Evolutionary conservation across 2,113 vertebrate genomes (phyloP).

Genomic region (Varanus komodoensis): DNA sequence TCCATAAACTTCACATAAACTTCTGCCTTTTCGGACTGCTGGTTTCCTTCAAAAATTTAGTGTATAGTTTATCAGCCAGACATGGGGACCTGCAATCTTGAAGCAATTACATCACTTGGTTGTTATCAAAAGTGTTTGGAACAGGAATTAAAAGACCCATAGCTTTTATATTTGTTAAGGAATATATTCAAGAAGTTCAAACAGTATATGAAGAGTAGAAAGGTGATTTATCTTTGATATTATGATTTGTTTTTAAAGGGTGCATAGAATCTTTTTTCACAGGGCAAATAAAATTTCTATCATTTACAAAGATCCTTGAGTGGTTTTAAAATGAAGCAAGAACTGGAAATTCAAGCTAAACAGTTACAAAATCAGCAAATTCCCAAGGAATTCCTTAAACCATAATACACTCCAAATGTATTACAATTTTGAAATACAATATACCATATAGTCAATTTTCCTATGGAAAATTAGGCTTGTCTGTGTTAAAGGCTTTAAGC

Average conservation of each 20-base stretch:
- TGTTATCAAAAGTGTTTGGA: neutral
- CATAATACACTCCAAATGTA: neutral
- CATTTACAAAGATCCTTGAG: too few species aligned
- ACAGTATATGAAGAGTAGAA: neutral
- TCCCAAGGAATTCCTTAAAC: neutral
- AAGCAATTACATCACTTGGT: neutral
- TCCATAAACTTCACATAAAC: too few species aligned
- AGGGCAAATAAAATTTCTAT: neutral
- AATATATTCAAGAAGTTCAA: neutral
- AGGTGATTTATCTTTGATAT: neutral
- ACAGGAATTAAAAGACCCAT: neutral
- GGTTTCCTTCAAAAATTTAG: neutral
- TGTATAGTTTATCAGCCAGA: neutral
- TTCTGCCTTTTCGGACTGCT: neutral
- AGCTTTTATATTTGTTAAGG: neutral
- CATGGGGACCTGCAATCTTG: neutral
- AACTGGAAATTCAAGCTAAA: neutral
- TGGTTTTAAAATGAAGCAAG: neutral
- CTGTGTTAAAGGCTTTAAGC: neutral
- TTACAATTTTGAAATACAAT: neutral
- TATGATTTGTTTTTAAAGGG: neutral
- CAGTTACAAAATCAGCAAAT: neutral
- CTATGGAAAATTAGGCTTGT: neutral
- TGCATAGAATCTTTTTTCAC: neutral
- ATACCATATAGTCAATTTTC: neutral